Conservation (phyloP, 2,113 vertebrate species). For the Cynocephalus volans region DNA sequence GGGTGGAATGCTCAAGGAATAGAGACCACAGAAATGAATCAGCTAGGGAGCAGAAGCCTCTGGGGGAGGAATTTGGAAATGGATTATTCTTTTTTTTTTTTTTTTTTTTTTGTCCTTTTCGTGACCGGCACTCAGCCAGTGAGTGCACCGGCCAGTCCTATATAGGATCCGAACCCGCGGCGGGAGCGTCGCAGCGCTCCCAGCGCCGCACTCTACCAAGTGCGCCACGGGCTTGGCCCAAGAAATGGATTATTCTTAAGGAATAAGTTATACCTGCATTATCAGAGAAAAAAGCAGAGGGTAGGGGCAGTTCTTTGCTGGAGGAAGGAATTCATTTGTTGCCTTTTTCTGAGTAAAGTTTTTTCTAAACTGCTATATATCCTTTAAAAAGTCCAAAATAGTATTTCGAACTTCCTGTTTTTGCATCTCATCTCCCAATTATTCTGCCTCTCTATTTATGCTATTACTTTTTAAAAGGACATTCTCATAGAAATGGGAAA, state of each 20-base stretch:
- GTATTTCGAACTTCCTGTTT: background rate
- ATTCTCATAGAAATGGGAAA: background rate
- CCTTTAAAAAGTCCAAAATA: background rate
- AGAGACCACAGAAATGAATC: background rate
- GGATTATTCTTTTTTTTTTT: background rate
- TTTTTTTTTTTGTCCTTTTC: too few species aligned
- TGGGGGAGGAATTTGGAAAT: background rate
- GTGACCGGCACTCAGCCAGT: too few species aligned
- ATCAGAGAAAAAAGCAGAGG: background rate
- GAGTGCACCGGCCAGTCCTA: too few species aligned
- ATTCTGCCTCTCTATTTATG: background rate
- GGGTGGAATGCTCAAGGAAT: background rate
- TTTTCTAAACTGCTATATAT: background rate
- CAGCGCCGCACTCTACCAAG: too few species aligned
- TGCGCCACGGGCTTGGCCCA: too few species aligned
- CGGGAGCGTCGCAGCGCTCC: too few species aligned
- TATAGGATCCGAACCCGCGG: too few species aligned
- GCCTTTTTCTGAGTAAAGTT: background rate
- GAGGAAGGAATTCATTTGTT: background rate
- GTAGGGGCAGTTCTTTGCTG: background rate
- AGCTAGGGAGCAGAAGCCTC: background rate
- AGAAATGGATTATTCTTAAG: background rate
- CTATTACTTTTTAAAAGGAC: background rate
- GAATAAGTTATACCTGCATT: background rate
- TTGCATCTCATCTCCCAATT: background rate